Conservation (phyloP, 2,113 vertebrate genomes). For the Podiceps cristatus region DNA sequence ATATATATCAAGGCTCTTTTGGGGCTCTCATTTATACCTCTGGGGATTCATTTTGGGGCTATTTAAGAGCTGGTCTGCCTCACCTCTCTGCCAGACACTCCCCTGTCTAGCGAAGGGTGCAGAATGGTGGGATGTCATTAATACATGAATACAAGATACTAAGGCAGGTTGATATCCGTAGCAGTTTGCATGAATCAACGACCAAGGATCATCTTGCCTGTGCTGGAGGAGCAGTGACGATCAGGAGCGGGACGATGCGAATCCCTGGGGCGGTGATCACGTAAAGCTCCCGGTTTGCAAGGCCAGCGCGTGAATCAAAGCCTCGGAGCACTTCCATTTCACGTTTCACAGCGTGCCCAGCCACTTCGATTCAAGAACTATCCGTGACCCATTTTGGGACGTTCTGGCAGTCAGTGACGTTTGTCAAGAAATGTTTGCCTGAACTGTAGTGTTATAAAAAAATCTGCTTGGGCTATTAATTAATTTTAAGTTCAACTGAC, state of each 20-base stretch:
- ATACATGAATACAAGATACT: neutral
- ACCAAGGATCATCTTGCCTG: neutral
- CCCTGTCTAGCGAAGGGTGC: neutral
- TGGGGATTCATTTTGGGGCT: neutral
- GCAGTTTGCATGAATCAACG: neutral
- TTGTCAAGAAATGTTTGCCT: neutral
- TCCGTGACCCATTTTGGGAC: neutral
- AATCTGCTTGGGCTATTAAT: neutral
- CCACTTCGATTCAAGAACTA: neutral
- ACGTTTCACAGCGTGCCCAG: neutral
- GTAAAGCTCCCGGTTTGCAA: neutral
- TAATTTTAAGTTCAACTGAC: neutral
- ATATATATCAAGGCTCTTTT: neutral
- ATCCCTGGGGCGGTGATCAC: neutral
- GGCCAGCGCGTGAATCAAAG: neutral
- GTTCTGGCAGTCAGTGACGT: neutral
- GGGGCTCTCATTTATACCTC: neutral
- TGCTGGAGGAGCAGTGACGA: neutral
- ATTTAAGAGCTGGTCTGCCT: neutral
- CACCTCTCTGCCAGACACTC: neutral
- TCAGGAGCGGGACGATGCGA: fast-evolving
- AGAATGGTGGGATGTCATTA: neutral
- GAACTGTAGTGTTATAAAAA: neutral
- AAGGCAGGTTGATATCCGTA: neutral
- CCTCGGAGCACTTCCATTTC: neutral